These are phyloP conservation scores for Zoanthus sociatus DNA, from an alignment of 92 coral and sea anemone species.

Conservation along the genomic window DNA sequence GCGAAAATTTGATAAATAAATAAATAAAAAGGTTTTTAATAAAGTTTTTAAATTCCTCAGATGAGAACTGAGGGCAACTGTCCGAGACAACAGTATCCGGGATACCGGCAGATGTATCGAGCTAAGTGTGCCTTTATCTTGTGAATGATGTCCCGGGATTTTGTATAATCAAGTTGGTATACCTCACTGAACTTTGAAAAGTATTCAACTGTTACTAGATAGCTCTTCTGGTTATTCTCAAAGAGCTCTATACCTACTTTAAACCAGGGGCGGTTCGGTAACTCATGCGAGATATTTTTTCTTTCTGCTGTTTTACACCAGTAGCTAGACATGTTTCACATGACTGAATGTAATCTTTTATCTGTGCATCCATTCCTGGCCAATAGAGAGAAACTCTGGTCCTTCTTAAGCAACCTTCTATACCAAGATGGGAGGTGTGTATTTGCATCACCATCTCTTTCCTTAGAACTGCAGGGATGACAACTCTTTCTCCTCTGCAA, in stretches of 20 bases:
- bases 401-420: constrained; percentile 30
- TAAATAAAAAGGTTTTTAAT: too few relatives aligned
- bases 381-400: constrained; percentile 27
- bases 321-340: constrained; percentile 22
- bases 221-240: not conserved
- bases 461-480: constrained; percentile 17
- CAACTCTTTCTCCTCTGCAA: constrained; percentile 23
- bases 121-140: too few relatives aligned
- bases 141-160: too few relatives aligned
- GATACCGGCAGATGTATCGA: too few relatives aligned
- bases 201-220: constrained; percentile 49
- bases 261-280: too few relatives aligned
- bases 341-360: constrained; percentile 34
- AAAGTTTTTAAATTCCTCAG: too few relatives aligned
- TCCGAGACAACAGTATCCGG: too few relatives aligned
- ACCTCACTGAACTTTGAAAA: constrained; percentile 54
- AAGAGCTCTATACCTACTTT: not conserved
- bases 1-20: too few relatives aligned
- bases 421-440: constrained; percentile 37
- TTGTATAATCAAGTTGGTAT: not conserved
- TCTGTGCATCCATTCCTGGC: constrained; percentile 40
- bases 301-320: constrained; percentile 21
- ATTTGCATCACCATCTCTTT: not conserved
- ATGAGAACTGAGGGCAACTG: too few relatives aligned
- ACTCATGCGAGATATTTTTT: not conserved